These are phyloP conservation scores for Phania funesta DNA, from an alignment of 2,888 invertebrate species.

Conservation along the genomic window DNA sequence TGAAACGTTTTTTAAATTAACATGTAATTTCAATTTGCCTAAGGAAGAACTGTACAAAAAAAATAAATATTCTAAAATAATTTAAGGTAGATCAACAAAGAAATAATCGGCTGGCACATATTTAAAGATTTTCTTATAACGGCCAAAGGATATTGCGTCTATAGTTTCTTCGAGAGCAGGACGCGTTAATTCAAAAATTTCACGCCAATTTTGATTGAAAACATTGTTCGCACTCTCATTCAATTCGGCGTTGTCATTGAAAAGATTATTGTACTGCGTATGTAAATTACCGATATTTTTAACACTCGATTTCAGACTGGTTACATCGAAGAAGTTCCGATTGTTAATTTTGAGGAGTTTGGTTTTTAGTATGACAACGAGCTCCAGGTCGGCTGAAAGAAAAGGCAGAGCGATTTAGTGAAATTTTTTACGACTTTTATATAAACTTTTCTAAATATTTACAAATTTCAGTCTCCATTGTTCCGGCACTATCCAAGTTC, in stretches of 20 bases:
- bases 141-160: constrained; percentile 83
- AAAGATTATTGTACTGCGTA: constrained; percentile 85
- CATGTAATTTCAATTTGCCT: too few relatives aligned
- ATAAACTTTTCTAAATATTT: too few relatives aligned
- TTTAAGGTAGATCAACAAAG: constrained; percentile 81
- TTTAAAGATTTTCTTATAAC: constrained; percentile 83
- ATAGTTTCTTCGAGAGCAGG: constrained; percentile 85
- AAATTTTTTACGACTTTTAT: too few relatives aligned
- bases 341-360: constrained; percentile 24
- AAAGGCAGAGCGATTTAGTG: neutral
- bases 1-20: too few relatives aligned
- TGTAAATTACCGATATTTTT: constrained; percentile 83
- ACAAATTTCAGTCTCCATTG: constrained; percentile 83
- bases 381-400: constrained; percentile 22
- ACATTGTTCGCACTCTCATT: constrained; percentile 86
- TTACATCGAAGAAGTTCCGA: constrained; percentile 54
- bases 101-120: constrained; percentile 85
- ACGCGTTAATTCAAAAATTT: constrained; percentile 84
- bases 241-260: constrained; percentile 75
- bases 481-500: constrained; percentile 84
- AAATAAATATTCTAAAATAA: neutral
- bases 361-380: neutral
- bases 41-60: too few relatives aligned
- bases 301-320: constrained; percentile 16
- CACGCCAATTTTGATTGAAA: constrained; percentile 86